phyloP scores from a whole-genome alignment of 2,113 vertebrate genomes.

The Chascanopsetta lugubris region DNA sequence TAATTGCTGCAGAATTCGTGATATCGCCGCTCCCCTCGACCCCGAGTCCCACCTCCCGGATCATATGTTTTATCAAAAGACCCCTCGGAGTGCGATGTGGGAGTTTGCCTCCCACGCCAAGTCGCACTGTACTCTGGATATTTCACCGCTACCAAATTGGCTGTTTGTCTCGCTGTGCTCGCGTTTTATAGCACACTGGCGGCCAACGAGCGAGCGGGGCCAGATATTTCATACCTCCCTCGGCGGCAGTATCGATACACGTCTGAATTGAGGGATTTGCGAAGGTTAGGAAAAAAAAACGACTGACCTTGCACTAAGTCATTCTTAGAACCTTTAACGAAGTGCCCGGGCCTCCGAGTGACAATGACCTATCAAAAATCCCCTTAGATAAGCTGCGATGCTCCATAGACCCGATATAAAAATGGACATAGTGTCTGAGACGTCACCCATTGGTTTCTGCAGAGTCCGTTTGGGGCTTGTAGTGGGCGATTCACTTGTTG shows the following conservation, averaged over 20 bases:
- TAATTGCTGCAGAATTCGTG: constrained; percentile 39
- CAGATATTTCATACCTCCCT: constrained; percentile 19
- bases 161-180: constrained; percentile 55
- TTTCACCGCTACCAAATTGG: constrained; percentile 64
- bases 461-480: too few relatives aligned
- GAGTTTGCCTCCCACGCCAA: constrained; percentile 46
- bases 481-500: constrained; percentile 36
- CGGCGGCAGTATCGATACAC: constrained; percentile 31
- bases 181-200: constrained; percentile 66
- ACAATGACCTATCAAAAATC: constrained; percentile 22
- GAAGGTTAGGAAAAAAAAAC: constrained; percentile 15
- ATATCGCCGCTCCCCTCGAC: constrained; percentile 57
- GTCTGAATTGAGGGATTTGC: constrained; percentile 21
- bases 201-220: constrained; percentile 54
- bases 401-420: too few relatives aligned
- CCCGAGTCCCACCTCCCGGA: constrained; percentile 46
- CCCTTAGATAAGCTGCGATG: constrained; percentile 9
- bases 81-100: constrained; percentile 12
- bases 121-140: constrained; percentile 38
- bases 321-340: constrained; percentile 34
- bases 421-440: too few relatives aligned
- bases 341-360: constrained; percentile 2
- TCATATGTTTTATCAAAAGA: constrained; percentile 24
- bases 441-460: too few relatives aligned
- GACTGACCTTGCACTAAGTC: constrained; percentile 49